These are phyloP conservation scores for Phragmatobia fuliginosa DNA, from an alignment of 2,888 invertebrate species.

Conservation along the genomic window DNA sequence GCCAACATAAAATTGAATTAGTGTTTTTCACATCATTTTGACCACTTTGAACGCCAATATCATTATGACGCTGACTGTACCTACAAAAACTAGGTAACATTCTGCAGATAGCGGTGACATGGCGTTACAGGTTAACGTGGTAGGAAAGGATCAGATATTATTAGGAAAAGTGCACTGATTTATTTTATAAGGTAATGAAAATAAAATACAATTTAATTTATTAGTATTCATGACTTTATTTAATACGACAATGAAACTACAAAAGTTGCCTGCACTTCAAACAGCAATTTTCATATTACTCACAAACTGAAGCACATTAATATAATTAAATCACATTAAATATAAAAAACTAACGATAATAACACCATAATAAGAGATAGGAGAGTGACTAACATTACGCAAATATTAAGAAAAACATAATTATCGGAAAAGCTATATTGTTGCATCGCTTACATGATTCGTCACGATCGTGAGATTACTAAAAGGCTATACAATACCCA, in stretches of 20 bases:
- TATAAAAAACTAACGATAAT: constrained; percentile 77
- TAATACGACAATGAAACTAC: constrained; percentile 88
- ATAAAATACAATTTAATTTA: constrained; percentile 55
- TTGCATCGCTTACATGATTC: constrained; percentile 84
- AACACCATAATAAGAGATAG: constrained; percentile 76
- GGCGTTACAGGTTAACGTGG: too few relatives aligned
- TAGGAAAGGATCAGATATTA: not conserved
- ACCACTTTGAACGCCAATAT: too few relatives aligned
- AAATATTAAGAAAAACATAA: constrained; percentile 74
- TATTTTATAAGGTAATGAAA: too few relatives aligned
- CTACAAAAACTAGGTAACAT: too few relatives aligned
- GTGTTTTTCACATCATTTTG: too few relatives aligned
- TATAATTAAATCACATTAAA: constrained; percentile 71
- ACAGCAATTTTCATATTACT: constrained; percentile 81
- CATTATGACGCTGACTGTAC: too few relatives aligned
- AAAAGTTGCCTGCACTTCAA: constrained; percentile 86
- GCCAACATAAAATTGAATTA: too few relatives aligned
- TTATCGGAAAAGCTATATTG: constrained; percentile 75
- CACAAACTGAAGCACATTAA: constrained; percentile 85
- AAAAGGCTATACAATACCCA: constrained; percentile 85
- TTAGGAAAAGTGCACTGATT: too few relatives aligned
- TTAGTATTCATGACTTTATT: constrained; percentile 86
- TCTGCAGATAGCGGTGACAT: too few relatives aligned
- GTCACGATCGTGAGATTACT: constrained; percentile 78
- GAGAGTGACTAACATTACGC: constrained; percentile 85